Evolutionary conservation across 2,888 invertebrate genomes (phyloP).

Genomic region (Neoaliturus tenellus): DNA sequence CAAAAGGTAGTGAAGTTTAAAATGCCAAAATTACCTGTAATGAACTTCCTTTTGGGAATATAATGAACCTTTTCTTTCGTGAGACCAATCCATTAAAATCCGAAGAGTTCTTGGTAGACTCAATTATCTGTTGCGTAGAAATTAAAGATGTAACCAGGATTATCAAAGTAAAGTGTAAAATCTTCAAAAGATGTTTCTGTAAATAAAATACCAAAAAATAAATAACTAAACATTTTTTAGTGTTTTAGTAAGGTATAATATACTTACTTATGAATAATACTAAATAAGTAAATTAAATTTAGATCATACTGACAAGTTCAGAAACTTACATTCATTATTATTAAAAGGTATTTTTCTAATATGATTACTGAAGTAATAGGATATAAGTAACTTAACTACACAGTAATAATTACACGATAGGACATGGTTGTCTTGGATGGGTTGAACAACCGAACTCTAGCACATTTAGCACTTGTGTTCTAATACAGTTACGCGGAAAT

Average conservation of each 20-base stretch:
- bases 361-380: no score
- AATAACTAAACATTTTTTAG: background rate
- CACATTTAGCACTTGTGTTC: background rate
- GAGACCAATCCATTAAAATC: slow-evolving; percentile 11
- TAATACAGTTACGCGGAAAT: slow-evolving; percentile 5
- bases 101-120: background rate
- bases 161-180: slow-evolving; percentile 1
- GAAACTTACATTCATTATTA: no score
- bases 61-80: slow-evolving; percentile 59
- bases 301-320: no score
- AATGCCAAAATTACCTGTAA: slow-evolving; percentile 58
- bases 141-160: background rate
- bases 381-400: background rate
- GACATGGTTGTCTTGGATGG: background rate
- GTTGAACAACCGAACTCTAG: slow-evolving; percentile 1
- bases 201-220: no score
- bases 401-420: background rate
- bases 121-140: background rate
- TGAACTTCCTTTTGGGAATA: slow-evolving; percentile 63
- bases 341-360: no score
- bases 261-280: no score
- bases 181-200: background rate
- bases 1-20: background rate
- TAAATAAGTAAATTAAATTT: no score
- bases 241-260: no score